Percentiles rank a stretch among this genome's conserved stretches.
Evolutionary conservation across 1,140 invertebrate genomes (phyloP).

Genomic region (Drosophila chauvacae): DNA sequence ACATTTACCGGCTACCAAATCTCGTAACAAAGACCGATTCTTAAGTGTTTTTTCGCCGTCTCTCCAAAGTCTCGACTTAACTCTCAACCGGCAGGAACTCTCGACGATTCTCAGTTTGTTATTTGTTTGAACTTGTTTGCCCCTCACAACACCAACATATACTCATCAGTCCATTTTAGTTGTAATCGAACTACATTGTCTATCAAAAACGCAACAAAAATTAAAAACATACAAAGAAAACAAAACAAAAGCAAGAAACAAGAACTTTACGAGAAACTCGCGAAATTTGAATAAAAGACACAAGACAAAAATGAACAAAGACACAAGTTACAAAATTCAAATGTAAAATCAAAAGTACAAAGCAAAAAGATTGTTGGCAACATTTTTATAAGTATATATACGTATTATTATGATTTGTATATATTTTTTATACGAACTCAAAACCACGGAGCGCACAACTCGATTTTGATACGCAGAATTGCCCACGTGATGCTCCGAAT

Average conservation of each 20-base stretch:
- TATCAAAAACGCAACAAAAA: constrained; percentile 13
- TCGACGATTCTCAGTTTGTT: constrained; percentile 63
- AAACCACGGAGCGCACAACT: constrained; percentile 34
- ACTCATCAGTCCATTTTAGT: constrained; percentile 56
- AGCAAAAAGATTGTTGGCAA: constrained; percentile 82
- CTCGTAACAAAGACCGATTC: constrained; percentile 45
- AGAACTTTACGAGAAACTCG: constrained; percentile 28
- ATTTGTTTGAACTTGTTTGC: constrained; percentile 64
- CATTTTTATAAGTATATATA: constrained; percentile 80
- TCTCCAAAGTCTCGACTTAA: constrained; percentile 63
- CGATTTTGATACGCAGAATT: constrained; percentile 64
- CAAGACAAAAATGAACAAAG: constrained; percentile 27
- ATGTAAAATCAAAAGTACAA: constrained; percentile 81
- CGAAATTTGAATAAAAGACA: constrained; percentile 27
- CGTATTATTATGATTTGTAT: constrained; percentile 81
- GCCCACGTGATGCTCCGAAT: constrained; percentile 72
- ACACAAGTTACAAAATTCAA: constrained; percentile 70
- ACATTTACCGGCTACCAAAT: constrained; percentile 57
- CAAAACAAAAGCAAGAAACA: constrained; percentile 12
- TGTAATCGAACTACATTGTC: constrained; percentile 29
- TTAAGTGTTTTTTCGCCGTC: constrained; percentile 64
- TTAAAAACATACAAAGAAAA: constrained; percentile 19
- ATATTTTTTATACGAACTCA: constrained; percentile 81
- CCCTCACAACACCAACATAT: constrained; percentile 39
- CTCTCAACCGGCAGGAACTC: constrained; percentile 67